These are phyloP conservation scores for Lepus americanus DNA, from an alignment of 2,113 vertebrate genomes.

Conservation along the genomic window DNA sequence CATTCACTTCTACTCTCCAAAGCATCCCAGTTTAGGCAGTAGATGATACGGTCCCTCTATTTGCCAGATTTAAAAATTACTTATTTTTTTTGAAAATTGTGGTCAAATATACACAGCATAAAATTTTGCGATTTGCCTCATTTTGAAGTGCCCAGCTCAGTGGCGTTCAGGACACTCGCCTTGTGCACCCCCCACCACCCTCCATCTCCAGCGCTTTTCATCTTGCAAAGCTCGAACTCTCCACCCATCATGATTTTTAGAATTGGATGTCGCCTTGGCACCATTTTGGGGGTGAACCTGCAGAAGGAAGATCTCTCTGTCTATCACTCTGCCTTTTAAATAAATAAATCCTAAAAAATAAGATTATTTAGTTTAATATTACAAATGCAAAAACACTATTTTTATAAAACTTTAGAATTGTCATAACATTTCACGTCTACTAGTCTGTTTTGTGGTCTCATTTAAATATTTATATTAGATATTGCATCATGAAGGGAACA, in stretches of 20 bases:
- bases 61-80: background rate
- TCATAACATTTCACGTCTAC: background rate
- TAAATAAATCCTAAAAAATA: too few relatives aligned
- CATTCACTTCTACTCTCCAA: background rate
- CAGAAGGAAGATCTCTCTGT: too few relatives aligned
- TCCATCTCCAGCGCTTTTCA: background rate
- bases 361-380: too few relatives aligned
- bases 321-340: too few relatives aligned
- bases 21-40: background rate
- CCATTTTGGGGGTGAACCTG: too few relatives aligned
- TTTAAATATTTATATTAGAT: background rate
- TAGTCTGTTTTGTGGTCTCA: background rate
- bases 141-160: background rate
- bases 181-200: background rate
- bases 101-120: background rate
- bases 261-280: too few relatives aligned
- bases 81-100: background rate
- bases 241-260: background rate
- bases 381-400: too few relatives aligned
- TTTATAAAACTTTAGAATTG: background rate
- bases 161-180: too few relatives aligned
- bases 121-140: background rate
- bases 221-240: background rate
- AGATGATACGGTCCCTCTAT: background rate
- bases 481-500: background rate